These are phyloP conservation scores for Salvator merianae DNA, from an alignment of 2,113 vertebrate genomes.

Conservation along the genomic window DNA sequence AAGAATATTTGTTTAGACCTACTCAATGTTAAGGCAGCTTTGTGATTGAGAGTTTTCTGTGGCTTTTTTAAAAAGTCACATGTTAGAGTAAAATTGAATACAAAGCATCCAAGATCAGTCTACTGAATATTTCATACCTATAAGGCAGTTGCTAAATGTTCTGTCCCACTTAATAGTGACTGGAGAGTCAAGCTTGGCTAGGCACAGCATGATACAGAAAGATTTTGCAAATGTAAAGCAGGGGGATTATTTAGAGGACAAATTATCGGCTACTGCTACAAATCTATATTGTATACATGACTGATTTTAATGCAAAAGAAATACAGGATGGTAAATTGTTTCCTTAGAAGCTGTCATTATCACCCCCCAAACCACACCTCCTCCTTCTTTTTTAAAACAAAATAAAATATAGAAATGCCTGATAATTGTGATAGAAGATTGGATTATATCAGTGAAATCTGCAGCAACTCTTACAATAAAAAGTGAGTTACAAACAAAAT, in stretches of 20 bases:
- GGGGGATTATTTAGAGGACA: conserved; percentile 10
- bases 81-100: neutral
- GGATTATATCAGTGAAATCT: conserved; percentile 7
- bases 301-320: conserved; percentile 25
- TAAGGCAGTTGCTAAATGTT: conserved; percentile 9
- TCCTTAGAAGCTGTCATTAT: conserved; percentile 28
- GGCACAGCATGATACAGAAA: conserved; percentile 12
- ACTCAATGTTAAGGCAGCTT: no score
- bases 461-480: neutral
- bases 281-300: conserved; percentile 29
- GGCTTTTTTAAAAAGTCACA: neutral
- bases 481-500: conserved; percentile 7
- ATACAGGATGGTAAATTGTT: conserved; percentile 21
- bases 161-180: conserved; percentile 5
- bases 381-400: neutral
- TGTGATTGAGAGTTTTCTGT: no score
- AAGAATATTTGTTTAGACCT: neutral
- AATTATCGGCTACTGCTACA: conserved; percentile 21
- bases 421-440: conserved; percentile 19
- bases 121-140: conserved; percentile 4
- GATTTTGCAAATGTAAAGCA: conserved; percentile 21
- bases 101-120: neutral
- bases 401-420: conserved; percentile 11
- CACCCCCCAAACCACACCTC: neutral
- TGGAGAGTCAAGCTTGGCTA: neutral